phyloP scores from a whole-genome alignment of 2,113 vertebrate genomes.

The Ctenodactylus gundi region DNA sequence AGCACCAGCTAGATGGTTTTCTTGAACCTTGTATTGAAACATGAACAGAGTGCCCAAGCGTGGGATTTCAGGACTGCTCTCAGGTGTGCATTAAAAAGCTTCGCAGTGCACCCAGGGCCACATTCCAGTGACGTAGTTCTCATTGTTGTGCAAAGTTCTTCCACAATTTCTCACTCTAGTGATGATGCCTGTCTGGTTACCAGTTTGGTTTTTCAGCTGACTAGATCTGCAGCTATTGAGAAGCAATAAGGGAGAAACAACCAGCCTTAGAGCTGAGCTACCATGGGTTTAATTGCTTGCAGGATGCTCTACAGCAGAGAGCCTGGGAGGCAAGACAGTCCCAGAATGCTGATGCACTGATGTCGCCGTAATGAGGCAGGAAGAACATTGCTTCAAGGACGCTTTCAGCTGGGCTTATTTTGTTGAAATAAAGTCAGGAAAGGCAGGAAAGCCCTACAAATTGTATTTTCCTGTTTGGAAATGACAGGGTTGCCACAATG shows the following conservation, averaged over 20 bases:
- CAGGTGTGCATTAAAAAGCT: not conserved
- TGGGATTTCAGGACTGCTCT: not conserved
- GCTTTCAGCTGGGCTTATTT: constrained; percentile 59
- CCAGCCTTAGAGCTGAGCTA: constrained; percentile 74
- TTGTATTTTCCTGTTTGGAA: not conserved
- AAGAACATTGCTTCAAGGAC: constrained; percentile 65
- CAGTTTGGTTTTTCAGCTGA: constrained; percentile 76
- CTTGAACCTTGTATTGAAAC: constrained; percentile 23
- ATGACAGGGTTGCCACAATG: not conserved
- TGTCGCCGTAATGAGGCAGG: constrained; percentile 75
- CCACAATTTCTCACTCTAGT: constrained; percentile 41
- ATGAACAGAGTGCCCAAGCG: not conserved
- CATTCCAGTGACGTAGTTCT: not conserved
- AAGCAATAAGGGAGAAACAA: constrained; percentile 73
- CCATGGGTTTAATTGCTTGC: constrained; percentile 74
- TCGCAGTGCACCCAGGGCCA: not conserved
- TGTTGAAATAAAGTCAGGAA: constrained; percentile 64
- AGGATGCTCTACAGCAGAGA: constrained; percentile 57
- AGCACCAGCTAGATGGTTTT: constrained; percentile 28
- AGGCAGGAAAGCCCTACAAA: constrained; percentile 49
- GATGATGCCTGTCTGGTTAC: constrained; percentile 68
- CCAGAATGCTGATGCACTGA: constrained; percentile 65
- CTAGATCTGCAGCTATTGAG: constrained; percentile 78
- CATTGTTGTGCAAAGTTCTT: not conserved
- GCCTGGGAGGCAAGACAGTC: constrained; percentile 27